Evolutionary conservation across 1,140 invertebrate species (phyloP).

Genomic region (Hesperophylax magnus): DNA sequence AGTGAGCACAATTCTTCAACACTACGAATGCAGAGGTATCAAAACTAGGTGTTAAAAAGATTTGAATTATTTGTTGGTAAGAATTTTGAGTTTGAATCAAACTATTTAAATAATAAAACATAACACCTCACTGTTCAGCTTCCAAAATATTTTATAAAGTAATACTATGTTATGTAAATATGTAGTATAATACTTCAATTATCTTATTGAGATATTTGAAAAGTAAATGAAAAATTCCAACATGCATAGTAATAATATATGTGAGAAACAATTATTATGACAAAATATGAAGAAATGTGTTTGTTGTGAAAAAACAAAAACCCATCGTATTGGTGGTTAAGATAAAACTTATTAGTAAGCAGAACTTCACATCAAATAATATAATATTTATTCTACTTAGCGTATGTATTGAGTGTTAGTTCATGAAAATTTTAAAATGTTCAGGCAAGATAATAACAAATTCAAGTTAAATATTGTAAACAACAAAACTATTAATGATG

Average conservation of each 20-base stretch:
- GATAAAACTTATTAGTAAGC: slow-evolving; percentile 18
- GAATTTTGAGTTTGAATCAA: too few species aligned
- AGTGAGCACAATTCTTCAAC: too few species aligned
- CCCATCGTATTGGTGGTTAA: background rate
- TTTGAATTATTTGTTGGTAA: too few species aligned
- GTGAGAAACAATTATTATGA: background rate
- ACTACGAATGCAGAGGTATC: too few species aligned
- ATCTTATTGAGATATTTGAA: slow-evolving; percentile 8
- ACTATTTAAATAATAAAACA: background rate
- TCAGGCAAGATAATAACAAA: background rate
- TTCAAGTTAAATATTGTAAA: background rate
- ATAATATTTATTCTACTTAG: slow-evolving; percentile 34
- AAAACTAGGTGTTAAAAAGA: too few species aligned
- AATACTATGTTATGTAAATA: too few species aligned
- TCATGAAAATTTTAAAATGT: background rate
- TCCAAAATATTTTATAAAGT: background rate
- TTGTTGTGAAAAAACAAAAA: background rate
- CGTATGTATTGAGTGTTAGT: slow-evolving; percentile 1
- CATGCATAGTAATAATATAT: too few species aligned
- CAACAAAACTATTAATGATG: too few species aligned
- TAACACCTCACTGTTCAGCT: background rate
- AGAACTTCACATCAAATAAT: slow-evolving; percentile 13
- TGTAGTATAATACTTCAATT: background rate
- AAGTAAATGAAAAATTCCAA: background rate
- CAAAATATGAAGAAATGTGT: background rate